Evolutionary conservation across 2,797 vertebrate genomes (phyloP), one percentile per base, ranked within the genome.

Genomic region (Meda fulgida): DNA sequence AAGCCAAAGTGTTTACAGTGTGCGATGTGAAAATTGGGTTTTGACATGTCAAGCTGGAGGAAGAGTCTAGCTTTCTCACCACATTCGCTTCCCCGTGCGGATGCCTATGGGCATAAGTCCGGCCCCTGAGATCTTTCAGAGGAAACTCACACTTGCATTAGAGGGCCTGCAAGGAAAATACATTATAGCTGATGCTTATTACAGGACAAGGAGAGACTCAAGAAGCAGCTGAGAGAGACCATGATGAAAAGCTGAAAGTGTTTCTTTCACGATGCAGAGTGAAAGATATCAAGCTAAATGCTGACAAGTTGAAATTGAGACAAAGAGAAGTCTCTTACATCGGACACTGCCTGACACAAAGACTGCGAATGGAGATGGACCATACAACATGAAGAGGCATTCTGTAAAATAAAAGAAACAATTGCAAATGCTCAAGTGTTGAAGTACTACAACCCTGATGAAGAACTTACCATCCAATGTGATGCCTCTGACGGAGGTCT

Each of bases 81-180:
- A 82, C 79, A 66, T 81, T 85, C 18, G 3, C 69, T 19, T 38
- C 65, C 67, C 73, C n/a, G n/a, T 89, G 40, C 40, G 55, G 26
- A 88, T 51, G 73, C 87, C 46, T 0, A 72, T 66, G 23, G 70
- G 78, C 53, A 78, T 21, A 7, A 19, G 51, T 19, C 51, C 19
- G 18, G 72, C 46, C 14, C 73, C 38, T 7, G 88, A 90, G 9
- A 43, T 84, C 2, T 90, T 90, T 71, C 88, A 84, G 80, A 9
- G 58, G 7, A 90, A 81, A 58, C 75, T 84, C 14, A 86, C 53
- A 55, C 19, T 86, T 26, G 14, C 23, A 43, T 29, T 29, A 51
- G 81, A 29, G 16, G 16, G 55, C 53, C 76, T 87, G 1, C 53
- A 48, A 31, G 67, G 83, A 67, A 66, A 86, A 3, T 84, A 85